Conservation (phyloP, 2,888 invertebrate species). For the Phortica okadai region DNA sequence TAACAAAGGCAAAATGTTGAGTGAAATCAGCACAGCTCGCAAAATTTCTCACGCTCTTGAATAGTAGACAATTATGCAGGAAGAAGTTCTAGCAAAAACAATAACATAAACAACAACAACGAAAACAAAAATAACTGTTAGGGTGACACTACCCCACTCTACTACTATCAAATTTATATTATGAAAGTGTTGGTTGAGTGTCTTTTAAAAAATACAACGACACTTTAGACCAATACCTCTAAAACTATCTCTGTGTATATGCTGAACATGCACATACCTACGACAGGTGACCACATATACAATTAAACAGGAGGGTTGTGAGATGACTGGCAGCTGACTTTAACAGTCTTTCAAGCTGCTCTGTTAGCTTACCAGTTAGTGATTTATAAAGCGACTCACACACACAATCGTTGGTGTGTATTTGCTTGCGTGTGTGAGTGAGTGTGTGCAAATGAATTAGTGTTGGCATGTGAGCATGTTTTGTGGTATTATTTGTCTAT, state of each 20-base stretch:
- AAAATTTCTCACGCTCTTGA: slow-evolving; percentile 19
- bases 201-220: too few relatives aligned
- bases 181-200: too few relatives aligned
- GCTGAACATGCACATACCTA: too few relatives aligned
- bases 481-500: background rate
- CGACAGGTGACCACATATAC: background rate
- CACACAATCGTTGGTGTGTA: background rate
- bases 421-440: background rate
- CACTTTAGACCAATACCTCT: too few relatives aligned
- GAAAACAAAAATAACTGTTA: background rate
- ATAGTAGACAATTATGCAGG: background rate
- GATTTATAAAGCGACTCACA: background rate
- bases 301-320: background rate
- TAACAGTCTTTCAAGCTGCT: too few relatives aligned
- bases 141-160: background rate
- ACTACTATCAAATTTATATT: too few relatives aligned
- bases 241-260: too few relatives aligned
- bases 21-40: background rate
- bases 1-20: background rate
- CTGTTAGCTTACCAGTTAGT: too few relatives aligned
- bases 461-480: slow-evolving; percentile 24
- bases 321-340: too few relatives aligned
- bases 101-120: slow-evolving; percentile 32
- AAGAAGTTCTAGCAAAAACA: background rate
- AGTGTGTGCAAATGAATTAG: slow-evolving; percentile 8